These are phyloP conservation scores for Porites australiensis DNA, from an alignment of 64 coral and sea anemone species.

Conservation along the genomic window DNA sequence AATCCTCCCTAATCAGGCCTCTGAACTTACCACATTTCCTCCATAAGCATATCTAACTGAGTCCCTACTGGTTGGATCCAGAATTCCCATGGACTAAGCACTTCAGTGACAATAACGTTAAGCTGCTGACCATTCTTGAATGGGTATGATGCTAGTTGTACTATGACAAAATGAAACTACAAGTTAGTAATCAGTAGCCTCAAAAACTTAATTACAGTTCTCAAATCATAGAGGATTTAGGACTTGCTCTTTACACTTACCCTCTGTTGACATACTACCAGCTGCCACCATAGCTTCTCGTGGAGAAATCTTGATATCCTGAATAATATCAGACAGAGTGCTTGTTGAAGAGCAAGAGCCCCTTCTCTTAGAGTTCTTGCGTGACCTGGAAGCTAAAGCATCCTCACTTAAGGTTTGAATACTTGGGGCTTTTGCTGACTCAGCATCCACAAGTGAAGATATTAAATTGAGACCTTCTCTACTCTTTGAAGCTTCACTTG, in stretches of 20 bases:
- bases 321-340: conserved; percentile 34
- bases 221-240: no score
- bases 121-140: conserved; percentile 79
- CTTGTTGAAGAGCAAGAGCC: conserved; percentile 16
- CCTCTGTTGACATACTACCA: not conserved
- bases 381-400: not conserved
- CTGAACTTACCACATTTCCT: conserved; percentile 89
- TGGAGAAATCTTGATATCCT: conserved; percentile 30
- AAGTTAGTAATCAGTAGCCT: no score
- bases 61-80: conserved; percentile 84
- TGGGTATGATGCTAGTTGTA: conserved; percentile 65
- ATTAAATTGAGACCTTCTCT: conserved; percentile 2
- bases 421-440: not conserved
- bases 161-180: not conserved
- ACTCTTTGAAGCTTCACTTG: not conserved
- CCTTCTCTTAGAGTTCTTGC: not conserved
- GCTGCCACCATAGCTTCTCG: conserved; percentile 9
- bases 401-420: not conserved
- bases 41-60: conserved; percentile 90
- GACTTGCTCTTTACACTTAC: not conserved
- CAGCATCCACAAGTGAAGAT: not conserved
- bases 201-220: no score
- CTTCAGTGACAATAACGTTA: conserved; percentile 92
- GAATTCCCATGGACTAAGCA: conserved; percentile 88
- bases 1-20: no score